Evolutionary conservation across 2,888 invertebrate genomes (phyloP).

Genomic region (Ectropis crepuscularia): DNA sequence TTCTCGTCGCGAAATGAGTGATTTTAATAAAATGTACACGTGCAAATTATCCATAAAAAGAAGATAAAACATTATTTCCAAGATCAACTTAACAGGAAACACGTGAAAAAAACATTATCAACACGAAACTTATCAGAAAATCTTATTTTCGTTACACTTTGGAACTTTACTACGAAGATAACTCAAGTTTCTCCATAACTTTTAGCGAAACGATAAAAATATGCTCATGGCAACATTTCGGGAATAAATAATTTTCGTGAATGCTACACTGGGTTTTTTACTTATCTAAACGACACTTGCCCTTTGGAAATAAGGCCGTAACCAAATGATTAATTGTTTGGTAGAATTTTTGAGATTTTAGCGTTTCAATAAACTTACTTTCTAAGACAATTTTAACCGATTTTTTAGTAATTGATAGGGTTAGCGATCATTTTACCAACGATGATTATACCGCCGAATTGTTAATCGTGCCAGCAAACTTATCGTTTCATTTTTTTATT

Average conservation of each 20-base stretch:
- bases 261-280: slow-evolving; percentile 14
- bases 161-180: neutral
- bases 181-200: slow-evolving; percentile 6
- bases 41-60: too few species aligned
- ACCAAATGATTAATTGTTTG: slow-evolving; percentile 38
- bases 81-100: neutral
- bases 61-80: too few species aligned
- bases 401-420: too few species aligned
- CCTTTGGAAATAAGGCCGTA: slow-evolving; percentile 37
- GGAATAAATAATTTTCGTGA: slow-evolving; percentile 8
- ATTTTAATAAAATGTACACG: too few species aligned
- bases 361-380: too few species aligned
- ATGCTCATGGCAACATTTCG: neutral
- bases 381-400: too few species aligned
- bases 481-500: too few species aligned
- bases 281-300: slow-evolving; percentile 37
- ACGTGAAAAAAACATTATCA: neutral
- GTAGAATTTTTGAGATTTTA: neutral
- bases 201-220: slow-evolving; percentile 11
- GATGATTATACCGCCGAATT: neutral
- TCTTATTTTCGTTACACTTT: neutral
- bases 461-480: too few species aligned
- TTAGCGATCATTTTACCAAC: neutral
- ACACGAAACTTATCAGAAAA: neutral
- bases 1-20: too few species aligned